Base-by-base conservation (phyloP, 2,113 vertebrate genomes). In the Trochalopteron elliotii region DNA sequence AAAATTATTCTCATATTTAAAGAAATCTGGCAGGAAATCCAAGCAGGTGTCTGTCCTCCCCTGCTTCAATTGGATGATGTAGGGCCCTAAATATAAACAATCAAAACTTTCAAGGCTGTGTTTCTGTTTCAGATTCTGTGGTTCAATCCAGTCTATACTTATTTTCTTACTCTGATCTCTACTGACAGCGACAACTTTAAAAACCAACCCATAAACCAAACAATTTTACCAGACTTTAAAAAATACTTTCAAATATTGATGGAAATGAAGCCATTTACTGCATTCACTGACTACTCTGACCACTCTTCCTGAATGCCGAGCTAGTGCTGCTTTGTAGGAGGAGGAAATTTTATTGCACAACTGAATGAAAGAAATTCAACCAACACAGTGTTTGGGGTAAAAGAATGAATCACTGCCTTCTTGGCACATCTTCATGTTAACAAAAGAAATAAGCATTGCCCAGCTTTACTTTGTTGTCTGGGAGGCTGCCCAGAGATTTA, bases 11-110 rank as follows among this genome's bases (percentile, higher is more conserved):
- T 52, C 49, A 17, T 53, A 42, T 56, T 91, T 79, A 84, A 94
- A 53, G 61, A 84, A 94, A 90, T 40, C 57, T 87, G 81, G 69
- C 92, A 96, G 84, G 68, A 94, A 93, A 88, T 86, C 63, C 63
- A 70, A 95, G 53, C 87, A 95, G 87, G 81, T 96, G 94, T 85
- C 71, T 94, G 75, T 16, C 44, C 18, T 80, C 25, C 53, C 71
- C 83, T 0, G 0, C 60, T 71, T 86, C 2, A 4, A 69, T 3
- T 31, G 57, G 55, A 37, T 78, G 44, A 90, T 30, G 31, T n/a
- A 44, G 28, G 88, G 37, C 5, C 60, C 67, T 90, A 55, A 77
- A 71, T 45, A 69, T 55, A 90, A 93, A 83, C 52, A 83, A 47
- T 24, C 15, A 59, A 89, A 75, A 92, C 7, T 83, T 93, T 77